Base-by-base conservation (phyloP, 2,113 vertebrate species). In the Xenus cinereus region DNA sequence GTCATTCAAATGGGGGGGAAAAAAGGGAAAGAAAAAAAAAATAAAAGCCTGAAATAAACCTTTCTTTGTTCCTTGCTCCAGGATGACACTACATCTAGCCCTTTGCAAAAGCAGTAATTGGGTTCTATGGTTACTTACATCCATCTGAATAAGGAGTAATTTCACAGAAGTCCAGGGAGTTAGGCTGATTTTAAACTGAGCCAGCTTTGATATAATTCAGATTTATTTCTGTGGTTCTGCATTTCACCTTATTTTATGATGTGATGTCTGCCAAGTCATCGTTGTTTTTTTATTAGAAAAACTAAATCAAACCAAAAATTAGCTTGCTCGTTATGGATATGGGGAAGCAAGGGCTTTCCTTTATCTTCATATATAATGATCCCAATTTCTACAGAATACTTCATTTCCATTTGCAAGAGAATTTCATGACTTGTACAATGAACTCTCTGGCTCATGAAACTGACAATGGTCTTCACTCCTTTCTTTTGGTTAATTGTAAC, bases 341-440 rank as follows among this genome's bases (percentile, higher is more conserved):
- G 67, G 83, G 83, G 68, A 43, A 96, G 78, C 24, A 51, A 86
- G 83, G 64, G 39, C 56, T 88, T 93, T 95, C n/a, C 90, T 91
- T 94, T 90, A 26, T 81, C 50, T 69, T 71, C 14, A 2, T 21
- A 23, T 45, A 66, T 86, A 95, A 71, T 39, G 79, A 86, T 92
- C 33, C 33, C 33, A 63, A 20, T 59, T 96, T 78, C 82, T 59
- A 71, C 63, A 48, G 85, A 88, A 43, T 43, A 43, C n/a, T 88
- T 96, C 2, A 84, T 93, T 91, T 90, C 76, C 73, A 87, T 92
- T 84, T 93, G 64, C 75, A 90, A 90, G 83, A 80, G 73, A 74
- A 72, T 92, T 95, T 93, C 73, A 45, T 66, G 76, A 72, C 43
- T 87, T 37, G 23, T 72, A 73, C 83, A 91, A 75, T 72, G 90